Percentiles rank a stretch among this genome's conserved stretches.
These are phyloP conservation scores for Chloroclysta siterata DNA, from an alignment of 2,888 invertebrate species.

Conservation along the genomic window DNA sequence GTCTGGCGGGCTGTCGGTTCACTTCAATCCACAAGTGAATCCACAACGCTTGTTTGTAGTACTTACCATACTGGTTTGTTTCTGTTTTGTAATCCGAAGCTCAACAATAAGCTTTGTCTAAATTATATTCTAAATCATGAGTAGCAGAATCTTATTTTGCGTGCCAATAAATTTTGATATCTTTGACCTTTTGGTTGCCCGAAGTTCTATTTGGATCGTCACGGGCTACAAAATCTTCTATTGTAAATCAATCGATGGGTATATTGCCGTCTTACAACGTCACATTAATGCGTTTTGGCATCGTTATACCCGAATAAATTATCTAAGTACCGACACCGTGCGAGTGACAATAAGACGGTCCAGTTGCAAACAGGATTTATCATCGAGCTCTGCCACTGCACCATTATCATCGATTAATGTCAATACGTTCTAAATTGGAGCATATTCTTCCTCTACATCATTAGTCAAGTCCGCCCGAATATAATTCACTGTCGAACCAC, in stretches of 20 bases:
- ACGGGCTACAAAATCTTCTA: constrained; percentile 42
- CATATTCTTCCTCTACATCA: constrained; percentile 56
- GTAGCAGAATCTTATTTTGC: constrained; percentile 26
- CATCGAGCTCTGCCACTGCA: constrained; percentile 45
- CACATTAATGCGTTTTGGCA: constrained; percentile 52
- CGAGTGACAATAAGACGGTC: constrained; percentile 49
- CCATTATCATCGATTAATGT: constrained; percentile 65
- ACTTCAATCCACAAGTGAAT: constrained; percentile 19
- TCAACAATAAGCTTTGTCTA: constrained; percentile 7
- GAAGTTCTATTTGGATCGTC: constrained; percentile 39
- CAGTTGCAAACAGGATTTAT: constrained; percentile 51
- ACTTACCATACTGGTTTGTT: constrained; percentile 23
- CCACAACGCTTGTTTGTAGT: constrained; percentile 22
- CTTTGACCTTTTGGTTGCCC: constrained; percentile 39
- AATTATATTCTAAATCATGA: constrained; percentile 17
- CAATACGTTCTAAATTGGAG: constrained; percentile 63
- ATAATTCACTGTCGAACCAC: constrained; percentile 76
- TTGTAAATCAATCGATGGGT: constrained; percentile 52
- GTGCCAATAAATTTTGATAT: constrained; percentile 32
- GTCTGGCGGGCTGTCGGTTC: constrained; percentile 47
- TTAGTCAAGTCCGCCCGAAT: constrained; percentile 71
- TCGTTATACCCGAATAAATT: constrained; percentile 49
- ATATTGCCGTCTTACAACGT: constrained; percentile 45
- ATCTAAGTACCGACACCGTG: constrained; percentile 44
- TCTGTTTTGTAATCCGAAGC: constrained; percentile 29